Evolutionary conservation across 2,888 invertebrate genomes (phyloP).

Genomic region (Eristalinus aeneus): DNA sequence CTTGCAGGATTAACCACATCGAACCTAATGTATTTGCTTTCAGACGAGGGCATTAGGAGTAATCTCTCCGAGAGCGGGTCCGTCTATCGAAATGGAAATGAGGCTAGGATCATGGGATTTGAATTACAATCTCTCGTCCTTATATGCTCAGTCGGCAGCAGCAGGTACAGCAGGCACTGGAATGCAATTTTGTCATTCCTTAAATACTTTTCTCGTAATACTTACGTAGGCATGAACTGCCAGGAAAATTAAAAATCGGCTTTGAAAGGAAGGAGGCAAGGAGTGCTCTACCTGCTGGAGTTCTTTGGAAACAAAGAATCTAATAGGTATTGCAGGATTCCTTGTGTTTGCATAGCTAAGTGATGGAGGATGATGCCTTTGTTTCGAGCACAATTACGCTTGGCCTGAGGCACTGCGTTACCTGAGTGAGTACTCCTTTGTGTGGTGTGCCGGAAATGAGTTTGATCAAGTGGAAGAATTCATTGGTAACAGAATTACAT

Average conservation of each 20-base stretch:
- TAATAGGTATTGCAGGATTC: conserved; percentile 15
- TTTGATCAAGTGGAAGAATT: conserved; percentile 19
- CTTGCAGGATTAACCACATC: conserved; percentile 9
- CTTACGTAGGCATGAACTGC: conserved; percentile 16
- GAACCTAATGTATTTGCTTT: conserved; percentile 11
- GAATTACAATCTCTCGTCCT: conserved; percentile 45
- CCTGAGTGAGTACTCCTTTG: not conserved
- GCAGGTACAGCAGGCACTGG: conserved; percentile 22
- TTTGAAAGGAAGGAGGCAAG: conserved; percentile 22
- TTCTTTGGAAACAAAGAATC: conserved; percentile 26
- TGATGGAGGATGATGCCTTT: conserved; percentile 30
- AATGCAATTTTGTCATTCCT: not conserved
- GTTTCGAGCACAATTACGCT: conserved; percentile 15
- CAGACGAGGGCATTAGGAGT: conserved; percentile 5
- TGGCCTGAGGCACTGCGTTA: not conserved
- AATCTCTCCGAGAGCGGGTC: conserved; percentile 12
- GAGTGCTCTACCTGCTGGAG: conserved; percentile 29
- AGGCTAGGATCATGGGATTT: conserved; percentile 44
- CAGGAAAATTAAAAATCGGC: conserved; percentile 16
- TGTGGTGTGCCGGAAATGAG: conserved; percentile 33
- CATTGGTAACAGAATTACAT: not conserved
- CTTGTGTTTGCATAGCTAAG: conserved; percentile 47
- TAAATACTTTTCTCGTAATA: conserved; percentile 13
- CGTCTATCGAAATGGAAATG: conserved; percentile 42
- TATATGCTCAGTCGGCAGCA: not conserved